phyloP scores from a whole-genome alignment of 2,888 invertebrate species.

The Venustoraphidia nigricollis region DNA sequence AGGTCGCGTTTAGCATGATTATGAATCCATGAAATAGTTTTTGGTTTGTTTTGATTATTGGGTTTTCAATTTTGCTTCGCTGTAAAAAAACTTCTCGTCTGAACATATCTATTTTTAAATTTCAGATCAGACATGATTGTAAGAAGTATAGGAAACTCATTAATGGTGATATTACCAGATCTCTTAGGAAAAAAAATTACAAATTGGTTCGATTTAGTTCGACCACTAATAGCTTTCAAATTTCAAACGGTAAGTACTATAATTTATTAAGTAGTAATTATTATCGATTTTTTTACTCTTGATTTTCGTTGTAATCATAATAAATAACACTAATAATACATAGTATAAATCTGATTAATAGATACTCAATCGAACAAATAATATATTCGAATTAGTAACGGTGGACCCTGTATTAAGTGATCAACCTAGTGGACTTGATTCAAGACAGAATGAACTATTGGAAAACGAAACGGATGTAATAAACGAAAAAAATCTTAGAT shows the following conservation, averaged over 20 bases:
- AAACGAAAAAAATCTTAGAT: conserved; percentile 58
- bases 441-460: conserved; percentile 35
- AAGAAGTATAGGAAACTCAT: conserved; percentile 75
- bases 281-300: neutral
- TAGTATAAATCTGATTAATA: conserved; percentile 22
- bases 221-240: conserved; percentile 86
- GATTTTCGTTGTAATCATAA: neutral
- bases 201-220: conserved; percentile 79
- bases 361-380: conserved; percentile 91
- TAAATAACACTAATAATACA: no score
- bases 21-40: no score
- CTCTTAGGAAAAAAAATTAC: conserved; percentile 79
- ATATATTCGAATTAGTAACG: conserved; percentile 89
- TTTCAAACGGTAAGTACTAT: conserved; percentile 71
- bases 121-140: conserved; percentile 73
- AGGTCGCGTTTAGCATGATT: no score
- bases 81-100: neutral
- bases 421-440: conserved; percentile 37
- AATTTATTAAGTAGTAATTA: neutral
- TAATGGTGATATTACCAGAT: conserved; percentile 79
- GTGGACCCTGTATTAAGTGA: conserved; percentile 71
- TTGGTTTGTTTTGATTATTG: no score
- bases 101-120: conserved; percentile 2
- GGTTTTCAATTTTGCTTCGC: no score
- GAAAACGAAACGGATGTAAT: conserved; percentile 49